These are phyloP conservation scores for Heteropelma amictum DNA, from an alignment of 2,888 invertebrate species.

Conservation along the genomic window DNA sequence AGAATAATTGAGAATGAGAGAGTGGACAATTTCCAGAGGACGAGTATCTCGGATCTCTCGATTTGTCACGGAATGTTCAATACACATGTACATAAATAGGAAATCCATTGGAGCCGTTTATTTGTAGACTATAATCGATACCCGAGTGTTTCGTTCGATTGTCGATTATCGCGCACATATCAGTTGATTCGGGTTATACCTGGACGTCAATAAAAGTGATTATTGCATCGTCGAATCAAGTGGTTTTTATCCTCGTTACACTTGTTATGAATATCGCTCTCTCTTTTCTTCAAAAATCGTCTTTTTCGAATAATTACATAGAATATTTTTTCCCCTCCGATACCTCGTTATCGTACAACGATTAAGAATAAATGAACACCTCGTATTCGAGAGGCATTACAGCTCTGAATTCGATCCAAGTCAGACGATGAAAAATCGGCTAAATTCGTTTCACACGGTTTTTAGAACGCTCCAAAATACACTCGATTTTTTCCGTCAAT, in stretches of 20 bases:
- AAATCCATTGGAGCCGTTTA: slow-evolving; percentile 1
- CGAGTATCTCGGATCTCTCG: too few species aligned
- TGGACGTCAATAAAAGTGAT: neutral
- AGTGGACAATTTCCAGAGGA: too few species aligned
- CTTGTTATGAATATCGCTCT: neutral
- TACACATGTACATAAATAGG: neutral
- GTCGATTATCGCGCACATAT: slow-evolving; percentile 34
- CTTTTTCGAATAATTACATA: neutral
- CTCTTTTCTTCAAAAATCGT: neutral
- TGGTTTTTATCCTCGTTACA: neutral
- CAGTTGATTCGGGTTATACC: slow-evolving; percentile 24
- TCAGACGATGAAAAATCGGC: neutral
- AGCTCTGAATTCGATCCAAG: neutral
- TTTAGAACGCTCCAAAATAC: too few species aligned
- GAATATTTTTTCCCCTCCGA: neutral
- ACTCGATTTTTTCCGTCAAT: too few species aligned
- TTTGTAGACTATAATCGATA: slow-evolving; percentile 16
- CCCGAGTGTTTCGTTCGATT: slow-evolving; percentile 3
- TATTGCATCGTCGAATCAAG: slow-evolving; percentile 2
- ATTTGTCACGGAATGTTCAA: neutral
- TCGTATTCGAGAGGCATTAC: neutral
- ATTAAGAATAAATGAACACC: neutral
- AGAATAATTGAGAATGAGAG: neutral
- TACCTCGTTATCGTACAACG: slow-evolving; percentile 3
- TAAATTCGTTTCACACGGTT: neutral